Evolutionary conservation across 2,113 vertebrate genomes (phyloP), one percentile per base, ranked within the genome.

Genomic region (Holacanthus passer): DNA sequence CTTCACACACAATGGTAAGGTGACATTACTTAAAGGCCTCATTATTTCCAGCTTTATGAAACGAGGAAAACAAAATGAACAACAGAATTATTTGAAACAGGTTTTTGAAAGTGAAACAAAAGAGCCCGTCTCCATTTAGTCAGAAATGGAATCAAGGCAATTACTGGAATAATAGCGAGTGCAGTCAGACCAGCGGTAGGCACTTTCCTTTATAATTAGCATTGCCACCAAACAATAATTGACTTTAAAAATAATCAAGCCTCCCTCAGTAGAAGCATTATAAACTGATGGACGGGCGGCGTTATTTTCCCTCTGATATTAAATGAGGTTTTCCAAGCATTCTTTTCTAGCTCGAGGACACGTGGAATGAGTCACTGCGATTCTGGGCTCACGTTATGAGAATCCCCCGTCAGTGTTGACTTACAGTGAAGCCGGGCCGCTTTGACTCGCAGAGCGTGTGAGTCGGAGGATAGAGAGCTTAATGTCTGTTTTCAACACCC

Each of bases 161-260:
- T 89, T 78, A 87, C 63, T 31, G 22, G 62, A 77, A 80, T 73
- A 87, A 77, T 39, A 62, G 67, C 41, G 5, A 53, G 58, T 48
- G 75, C 43, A 43, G 59, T 52, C 53, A 67, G n/a, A 84, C 55
- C n/a, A 67, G 37, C 77, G 74, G 58, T 45, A 63, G 74, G 29
- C 67, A 65, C 64, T 79, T 83, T 73, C 32, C 60, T 73, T 53
- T 58, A 56, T 68, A 85, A 88, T 88, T 88, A 88, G 62, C 73
- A 63, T 55, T 77, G 37, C 65, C 45, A 55, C 55, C 35, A 76
- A 77, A 74, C 59, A 83, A 83, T 82, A 84, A 89, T 67, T 80
- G 71, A 59, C 67, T 82, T 73, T 43, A 43, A 70, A 85, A 75
- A 85, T 67, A 87, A 85, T 76, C 67, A 52, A 60, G 39, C 63